phyloP scores from a whole-genome alignment of 2,113 vertebrate genomes.

The Trematomus loennbergii region DNA sequence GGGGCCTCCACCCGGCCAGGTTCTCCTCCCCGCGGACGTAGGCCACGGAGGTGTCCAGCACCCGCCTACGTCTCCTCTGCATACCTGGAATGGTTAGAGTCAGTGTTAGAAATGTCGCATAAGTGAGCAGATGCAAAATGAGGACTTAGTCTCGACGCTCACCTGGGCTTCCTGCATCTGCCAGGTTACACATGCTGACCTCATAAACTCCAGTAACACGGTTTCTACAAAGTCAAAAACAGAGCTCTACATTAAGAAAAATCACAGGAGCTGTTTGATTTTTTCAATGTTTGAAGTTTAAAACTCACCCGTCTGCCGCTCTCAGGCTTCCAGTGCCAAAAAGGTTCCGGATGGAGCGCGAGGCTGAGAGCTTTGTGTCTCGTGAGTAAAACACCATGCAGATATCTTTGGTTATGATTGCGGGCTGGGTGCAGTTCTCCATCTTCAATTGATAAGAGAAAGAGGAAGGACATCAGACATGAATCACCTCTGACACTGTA shows the following conservation, averaged over 20 bases:
- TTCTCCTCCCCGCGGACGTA: conserved; percentile 97
- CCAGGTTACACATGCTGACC: conserved; percentile 92
- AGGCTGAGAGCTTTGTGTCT: conserved; percentile 94
- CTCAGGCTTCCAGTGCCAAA: conserved; percentile 93
- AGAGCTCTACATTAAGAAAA: background rate
- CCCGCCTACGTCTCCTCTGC: conserved; percentile 94
- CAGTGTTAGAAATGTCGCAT: background rate
- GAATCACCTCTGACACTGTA: conserved; percentile 1
- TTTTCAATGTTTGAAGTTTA: background rate
- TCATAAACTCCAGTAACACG: conserved; percentile 96
- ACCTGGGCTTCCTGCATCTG: conserved; percentile 96
- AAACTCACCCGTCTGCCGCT: conserved; percentile 90
- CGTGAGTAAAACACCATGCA: conserved; percentile 98
- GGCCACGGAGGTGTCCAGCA: conserved; percentile 95
- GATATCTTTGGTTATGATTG: conserved; percentile 97
- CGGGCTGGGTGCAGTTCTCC: conserved; percentile 95
- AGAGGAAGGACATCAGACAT: conserved; percentile 15
- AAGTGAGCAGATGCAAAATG: background rate
- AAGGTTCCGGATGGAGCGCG: conserved; percentile 94
- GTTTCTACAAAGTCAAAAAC: conserved; percentile 83
- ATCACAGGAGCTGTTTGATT: background rate
- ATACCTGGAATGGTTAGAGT: conserved; percentile 84
- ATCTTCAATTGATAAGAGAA: conserved; percentile 83
- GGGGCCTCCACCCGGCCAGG: conserved; percentile 96
- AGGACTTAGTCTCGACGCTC: conserved; percentile 9